phyloP scores from a whole-genome alignment of 2,888 invertebrate species.

The Harpalus rufipes region DNA sequence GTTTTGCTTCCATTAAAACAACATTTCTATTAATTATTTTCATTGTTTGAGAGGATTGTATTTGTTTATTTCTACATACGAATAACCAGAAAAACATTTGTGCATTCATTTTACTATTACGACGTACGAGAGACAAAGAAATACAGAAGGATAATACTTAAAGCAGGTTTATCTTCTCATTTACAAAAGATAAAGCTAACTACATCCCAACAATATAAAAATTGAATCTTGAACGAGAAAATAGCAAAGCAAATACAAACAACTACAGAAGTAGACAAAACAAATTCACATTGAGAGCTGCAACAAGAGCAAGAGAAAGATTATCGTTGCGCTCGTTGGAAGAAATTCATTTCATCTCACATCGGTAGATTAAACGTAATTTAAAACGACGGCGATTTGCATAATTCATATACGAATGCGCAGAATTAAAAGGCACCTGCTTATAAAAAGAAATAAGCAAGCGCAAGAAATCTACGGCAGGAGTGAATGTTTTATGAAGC shows the following conservation, averaged over 20 bases:
- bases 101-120: background rate
- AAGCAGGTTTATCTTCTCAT: background rate
- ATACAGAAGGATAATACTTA: background rate
- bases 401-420: slow-evolving; percentile 54
- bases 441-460: slow-evolving; percentile 44
- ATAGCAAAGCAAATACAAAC: slow-evolving; percentile 5
- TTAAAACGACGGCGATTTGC: slow-evolving; percentile 52
- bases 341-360: slow-evolving; percentile 50
- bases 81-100: background rate
- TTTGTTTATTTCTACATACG: background rate
- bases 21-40: background rate
- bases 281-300: slow-evolving; percentile 26
- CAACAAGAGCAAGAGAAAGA: slow-evolving; percentile 7
- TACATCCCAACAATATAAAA: slow-evolving; percentile 23
- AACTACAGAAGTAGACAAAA: slow-evolving; percentile 27
- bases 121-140: background rate
- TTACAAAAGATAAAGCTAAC: background rate
- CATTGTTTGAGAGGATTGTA: background rate
- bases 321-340: slow-evolving; percentile 24
- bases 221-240: slow-evolving; percentile 8
- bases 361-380: slow-evolving; percentile 55
- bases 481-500: slow-evolving; percentile 25
- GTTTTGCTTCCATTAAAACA: too few relatives aligned
- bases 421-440: slow-evolving; percentile 43
- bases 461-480: slow-evolving; percentile 21